Base-by-base conservation (phyloP, 2,797 vertebrate species). In the Podarcis siculus region DNA sequence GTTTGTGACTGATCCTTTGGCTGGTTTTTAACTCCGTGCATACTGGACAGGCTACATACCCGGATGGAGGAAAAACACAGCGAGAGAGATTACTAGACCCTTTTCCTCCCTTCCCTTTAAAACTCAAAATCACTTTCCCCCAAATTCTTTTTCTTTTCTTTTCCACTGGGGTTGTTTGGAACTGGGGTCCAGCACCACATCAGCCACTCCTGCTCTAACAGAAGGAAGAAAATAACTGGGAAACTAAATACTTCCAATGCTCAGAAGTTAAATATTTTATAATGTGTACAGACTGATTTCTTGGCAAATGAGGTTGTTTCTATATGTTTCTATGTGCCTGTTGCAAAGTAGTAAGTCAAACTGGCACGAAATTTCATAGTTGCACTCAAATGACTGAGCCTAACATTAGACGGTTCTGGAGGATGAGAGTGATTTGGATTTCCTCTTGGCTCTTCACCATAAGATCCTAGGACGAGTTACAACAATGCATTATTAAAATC, bases 211-310 rank as follows among this genome's bases (percentile, higher is more conserved):
- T 81, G 19, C 79, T 37, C 15, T 42, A 27, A 66, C 58, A 64
- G 79, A 82, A 66, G 80, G 37, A 67, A 67, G 25, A 82, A 67
- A 30, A 25, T 19, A 82, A 39, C 61, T 17, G 5, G 39, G 80
- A 30, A 67, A 42, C 25, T 55, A 82, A 42, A 67, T 37, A 82
- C 23, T 82, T 42, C 80, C 25, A 67, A 67, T 42, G 61, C 35
- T 67, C 67, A 66, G 39, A 82, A 67, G 80, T 67, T 82, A 82
- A 82, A 82, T 82, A 82, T 82, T 82, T 81, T 66, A 81, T 42
- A 39, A 25, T 82, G 61, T 82, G 61, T 82, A 64, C 61, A 82
- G 19, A 42, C 80, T 67, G 80, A 55, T 55, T 55, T 35, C 61
- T 82, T 67, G 37, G 42, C 80, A 82, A 67, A 82, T 67, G 37